Conservation (phyloP, 2,888 invertebrate species). For the Papilio demoleus region DNA sequence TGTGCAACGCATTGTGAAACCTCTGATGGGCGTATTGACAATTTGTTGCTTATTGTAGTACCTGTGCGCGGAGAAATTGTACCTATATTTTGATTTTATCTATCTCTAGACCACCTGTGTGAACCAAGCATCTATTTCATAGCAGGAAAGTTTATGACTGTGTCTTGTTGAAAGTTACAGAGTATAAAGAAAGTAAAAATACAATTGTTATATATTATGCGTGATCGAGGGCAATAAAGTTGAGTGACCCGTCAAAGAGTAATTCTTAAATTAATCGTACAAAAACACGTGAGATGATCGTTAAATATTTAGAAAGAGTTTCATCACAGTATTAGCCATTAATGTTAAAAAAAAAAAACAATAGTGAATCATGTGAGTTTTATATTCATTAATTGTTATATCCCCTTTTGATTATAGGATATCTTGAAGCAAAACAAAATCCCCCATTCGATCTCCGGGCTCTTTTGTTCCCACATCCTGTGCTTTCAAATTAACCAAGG, state of each 20-base stretch:
- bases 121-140: neutral
- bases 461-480: constrained; percentile 4
- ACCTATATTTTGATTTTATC: constrained; percentile 5
- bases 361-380: neutral
- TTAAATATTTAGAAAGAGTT: constrained; percentile 33
- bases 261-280: constrained; percentile 32
- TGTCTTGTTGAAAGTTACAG: neutral
- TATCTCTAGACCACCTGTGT: constrained; percentile 28
- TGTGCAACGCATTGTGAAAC: constrained; percentile 38
- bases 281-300: constrained; percentile 37
- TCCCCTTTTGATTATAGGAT: constrained; percentile 4
- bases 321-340: neutral
- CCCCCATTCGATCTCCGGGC: neutral
- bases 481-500: neutral
- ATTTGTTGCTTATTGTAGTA: constrained; percentile 35
- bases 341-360: neutral
- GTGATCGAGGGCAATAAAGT: constrained; percentile 37
- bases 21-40: constrained; percentile 35
- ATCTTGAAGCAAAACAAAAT: constrained; percentile 5
- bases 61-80: constrained; percentile 22
- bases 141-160: neutral
- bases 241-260: constrained; percentile 29
- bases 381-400: neutral
- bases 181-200: constrained; percentile 3
- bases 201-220: constrained; percentile 14